Evolutionary conservation across 2,888 invertebrate species (phyloP).

Genomic region (Pelosia muscerda): DNA sequence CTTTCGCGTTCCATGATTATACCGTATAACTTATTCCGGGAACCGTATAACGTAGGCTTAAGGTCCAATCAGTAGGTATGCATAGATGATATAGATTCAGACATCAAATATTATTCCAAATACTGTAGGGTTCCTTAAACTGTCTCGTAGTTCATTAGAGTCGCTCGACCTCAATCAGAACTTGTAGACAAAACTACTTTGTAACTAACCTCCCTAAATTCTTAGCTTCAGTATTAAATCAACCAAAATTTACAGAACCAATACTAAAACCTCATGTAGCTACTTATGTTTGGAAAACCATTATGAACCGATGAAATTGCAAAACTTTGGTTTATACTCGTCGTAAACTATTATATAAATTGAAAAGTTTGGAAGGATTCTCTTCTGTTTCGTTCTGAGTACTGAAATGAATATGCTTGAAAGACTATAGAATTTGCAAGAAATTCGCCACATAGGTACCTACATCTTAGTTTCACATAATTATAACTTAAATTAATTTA

Average conservation of each 20-base stretch:
- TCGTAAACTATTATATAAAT: background rate
- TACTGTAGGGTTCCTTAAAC: constrained; percentile 17
- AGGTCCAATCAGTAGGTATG: background rate
- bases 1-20: too few species aligned
- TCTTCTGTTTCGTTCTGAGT: background rate
- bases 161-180: constrained; percentile 17
- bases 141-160: constrained; percentile 14
- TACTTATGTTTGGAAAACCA: constrained; percentile 17
- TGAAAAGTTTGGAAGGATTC: background rate
- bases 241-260: constrained; percentile 29
- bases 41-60: too few species aligned
- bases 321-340: constrained; percentile 36
- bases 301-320: constrained; percentile 29
- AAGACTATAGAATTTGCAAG: background rate
- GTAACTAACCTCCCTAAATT: constrained; percentile 27
- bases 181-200: constrained; percentile 40
- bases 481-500: too few species aligned
- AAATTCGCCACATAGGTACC: too few species aligned
- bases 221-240: constrained; percentile 13
- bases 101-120: constrained; percentile 6
- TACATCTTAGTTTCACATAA: too few species aligned
- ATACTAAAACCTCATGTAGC: constrained; percentile 24
- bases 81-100: background rate
- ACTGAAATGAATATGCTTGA: background rate
- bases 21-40: too few species aligned